Base-by-base conservation (phyloP, 2,113 vertebrate species). In the Rhabdomys dilectus region DNA sequence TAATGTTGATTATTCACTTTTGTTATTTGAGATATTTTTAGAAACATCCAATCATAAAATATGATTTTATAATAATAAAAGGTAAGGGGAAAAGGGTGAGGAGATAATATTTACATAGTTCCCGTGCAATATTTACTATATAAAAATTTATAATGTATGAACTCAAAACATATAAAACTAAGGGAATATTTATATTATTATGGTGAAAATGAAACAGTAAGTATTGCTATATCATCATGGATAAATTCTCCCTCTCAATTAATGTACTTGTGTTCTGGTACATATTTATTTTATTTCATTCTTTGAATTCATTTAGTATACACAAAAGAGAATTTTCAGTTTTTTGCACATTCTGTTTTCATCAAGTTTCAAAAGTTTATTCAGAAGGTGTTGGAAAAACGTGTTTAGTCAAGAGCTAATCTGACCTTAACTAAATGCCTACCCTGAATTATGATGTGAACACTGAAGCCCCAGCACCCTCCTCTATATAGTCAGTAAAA, bases 1-100 rank as follows among this genome's bases (percentile, higher is more conserved):
- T 87, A 77, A 22, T 91, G 87, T 70, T 91, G 75, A 62, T 93
- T 96, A 81, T 80, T 80, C 42, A 95, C 48, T 8, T 92, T 29
- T 89, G 84, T 15, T 62, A 78, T 70, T 96, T 96, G 42, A 56
- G 34, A 73, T 89, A 92, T 26, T 82, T 97, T 96, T 75, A 58
- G 36, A 96, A 85, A 22, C 16, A 11, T 6, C 4, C 0, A 42
- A 66, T 76, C 7, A 94, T n/a, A 80, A 94, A 90, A 70, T 72
- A 78, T 92, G 13, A 21, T 91, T 77, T 77, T 90, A 39, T 89
- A 88, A 89, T 89, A 66, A 89, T 36, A 90, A 3, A 45, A 96
- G 9, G 6, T 86, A 29, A 93, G 42, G 0, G 2, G 58, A 11
- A n/a, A 72, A 31, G 10, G 4, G 4, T 60, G 9, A 21, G 10